phyloP scores from a whole-genome alignment of 2,113 vertebrate species.

The Ictalurus punctatus region DNA sequence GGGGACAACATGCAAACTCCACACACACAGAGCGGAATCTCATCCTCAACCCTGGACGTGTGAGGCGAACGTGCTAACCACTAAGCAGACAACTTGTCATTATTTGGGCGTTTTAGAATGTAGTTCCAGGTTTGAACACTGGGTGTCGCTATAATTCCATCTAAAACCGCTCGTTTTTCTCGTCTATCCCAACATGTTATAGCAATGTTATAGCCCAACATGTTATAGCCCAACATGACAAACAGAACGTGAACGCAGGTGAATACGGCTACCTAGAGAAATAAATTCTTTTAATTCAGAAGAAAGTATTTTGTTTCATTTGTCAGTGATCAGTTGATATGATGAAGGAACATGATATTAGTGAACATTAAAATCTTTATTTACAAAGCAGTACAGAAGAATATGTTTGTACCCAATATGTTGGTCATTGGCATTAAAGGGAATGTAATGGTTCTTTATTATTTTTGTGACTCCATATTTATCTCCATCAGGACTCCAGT shows the following conservation, averaged over 20 bases:
- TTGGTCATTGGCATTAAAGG: not conserved
- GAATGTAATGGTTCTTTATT: no score
- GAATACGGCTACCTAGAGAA: not conserved
- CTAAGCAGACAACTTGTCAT: no score
- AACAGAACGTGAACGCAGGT: no score
- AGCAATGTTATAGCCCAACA: no score
- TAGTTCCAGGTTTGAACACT: not conserved
- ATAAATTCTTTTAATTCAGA: not conserved
- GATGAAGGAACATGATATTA: not conserved
- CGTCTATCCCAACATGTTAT: not conserved
- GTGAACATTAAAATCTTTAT: not conserved
- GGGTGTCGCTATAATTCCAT: not conserved
- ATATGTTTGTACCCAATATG: no score
- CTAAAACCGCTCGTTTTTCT: not conserved
- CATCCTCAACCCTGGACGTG: no score
- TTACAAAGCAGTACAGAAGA: not conserved
- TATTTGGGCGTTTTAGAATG: not conserved
- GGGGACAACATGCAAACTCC: no score
- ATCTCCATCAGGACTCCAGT: not conserved
- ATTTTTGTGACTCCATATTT: no score
- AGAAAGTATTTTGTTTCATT: not conserved
- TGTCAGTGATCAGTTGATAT: not conserved
- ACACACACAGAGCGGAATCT: no score
- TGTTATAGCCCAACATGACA: no score
- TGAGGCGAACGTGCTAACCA: no score